A percentile compares a stretch with the other conserved stretches of the same genome.
These are phyloP conservation scores for Hormiphora californensis DNA, from an alignment of 37 sponge, comb jelly and placozoan genomes.

Conservation along the genomic window DNA sequence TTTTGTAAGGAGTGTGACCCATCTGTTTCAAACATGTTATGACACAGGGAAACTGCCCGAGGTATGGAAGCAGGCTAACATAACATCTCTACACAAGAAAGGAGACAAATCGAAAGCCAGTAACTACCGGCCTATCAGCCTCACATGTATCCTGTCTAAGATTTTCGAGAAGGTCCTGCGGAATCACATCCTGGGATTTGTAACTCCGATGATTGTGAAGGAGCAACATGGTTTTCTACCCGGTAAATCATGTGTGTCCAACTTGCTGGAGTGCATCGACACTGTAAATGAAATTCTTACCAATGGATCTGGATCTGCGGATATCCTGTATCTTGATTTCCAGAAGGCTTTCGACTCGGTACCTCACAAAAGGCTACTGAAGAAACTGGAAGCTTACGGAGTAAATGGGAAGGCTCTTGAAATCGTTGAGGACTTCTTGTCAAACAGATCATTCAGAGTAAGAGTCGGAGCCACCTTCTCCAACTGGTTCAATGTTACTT, in stretches of 20 bases:
- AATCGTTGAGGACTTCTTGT: conserved; percentile 29
- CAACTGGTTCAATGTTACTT: neutral
- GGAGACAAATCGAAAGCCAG: neutral
- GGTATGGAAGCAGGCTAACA: neutral
- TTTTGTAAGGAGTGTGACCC: neutral
- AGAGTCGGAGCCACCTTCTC: neutral
- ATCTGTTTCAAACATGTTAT: neutral
- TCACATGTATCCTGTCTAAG: conserved; percentile 24
- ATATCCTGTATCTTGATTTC: neutral
- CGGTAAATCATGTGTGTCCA: neutral
- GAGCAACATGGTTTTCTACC: conserved; percentile 18
- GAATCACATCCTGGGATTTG: neutral
- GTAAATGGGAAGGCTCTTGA: neutral
- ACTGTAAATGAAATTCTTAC: neutral
- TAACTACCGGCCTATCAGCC: conserved; percentile 41
- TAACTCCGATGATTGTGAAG: conserved; percentile 18
- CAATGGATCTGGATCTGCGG: neutral
- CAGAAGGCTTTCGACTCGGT: conserved; percentile 7
- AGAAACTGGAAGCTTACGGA: neutral
- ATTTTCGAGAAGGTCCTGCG: conserved; percentile 15
- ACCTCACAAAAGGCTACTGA: neutral
- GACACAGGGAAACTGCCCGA: neutral
- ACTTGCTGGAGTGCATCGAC: neutral
- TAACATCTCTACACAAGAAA: conserved; percentile 2
- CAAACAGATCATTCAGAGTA: neutral